Conservation (phyloP, 1,140 invertebrate species). For the Gonioctena quinquepunctata region DNA sequence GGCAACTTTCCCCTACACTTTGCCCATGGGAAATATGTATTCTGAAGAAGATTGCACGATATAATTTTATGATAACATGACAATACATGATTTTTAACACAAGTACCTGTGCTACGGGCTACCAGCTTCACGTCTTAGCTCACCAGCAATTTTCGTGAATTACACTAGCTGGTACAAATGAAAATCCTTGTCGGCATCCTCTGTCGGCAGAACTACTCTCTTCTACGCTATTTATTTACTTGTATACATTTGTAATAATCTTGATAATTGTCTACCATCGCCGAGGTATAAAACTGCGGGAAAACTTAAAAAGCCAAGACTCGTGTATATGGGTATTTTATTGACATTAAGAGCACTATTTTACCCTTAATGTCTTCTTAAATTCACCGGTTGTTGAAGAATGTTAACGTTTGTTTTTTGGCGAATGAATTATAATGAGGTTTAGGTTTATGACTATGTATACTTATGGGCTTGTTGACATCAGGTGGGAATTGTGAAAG, state of each 20-base stretch:
- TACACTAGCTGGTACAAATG: constrained; percentile 21
- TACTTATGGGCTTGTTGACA: neutral
- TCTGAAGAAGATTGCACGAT: no score
- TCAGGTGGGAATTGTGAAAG: neutral
- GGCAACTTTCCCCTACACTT: no score
- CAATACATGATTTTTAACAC: no score
- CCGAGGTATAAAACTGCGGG: constrained; percentile 6
- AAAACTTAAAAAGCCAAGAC: constrained; percentile 16
- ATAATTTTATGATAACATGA: no score
- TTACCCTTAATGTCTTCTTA: constrained; percentile 18
- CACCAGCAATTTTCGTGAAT: constrained; percentile 24
- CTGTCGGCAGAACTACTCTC: constrained; percentile 30
- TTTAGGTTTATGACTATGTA: constrained; percentile 11
- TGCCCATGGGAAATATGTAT: no score
- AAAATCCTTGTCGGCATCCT: constrained; percentile 28
- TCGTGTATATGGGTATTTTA: constrained; percentile 14
- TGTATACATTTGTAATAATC: constrained; percentile 36
- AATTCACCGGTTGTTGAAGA: constrained; percentile 3
- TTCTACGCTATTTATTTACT: constrained; percentile 31
- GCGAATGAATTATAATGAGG: constrained; percentile 14
- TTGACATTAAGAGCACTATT: constrained; percentile 10
- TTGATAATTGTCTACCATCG: constrained; percentile 29
- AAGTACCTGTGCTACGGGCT: neutral
- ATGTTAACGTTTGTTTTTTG: constrained; percentile 14
- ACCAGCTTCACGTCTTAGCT: neutral